A percentile compares a stretch with the other conserved stretches of the same genome.
Evolutionary conservation across 2,888 invertebrate genomes (phyloP).

Genomic region (Podabrus alpinus): DNA sequence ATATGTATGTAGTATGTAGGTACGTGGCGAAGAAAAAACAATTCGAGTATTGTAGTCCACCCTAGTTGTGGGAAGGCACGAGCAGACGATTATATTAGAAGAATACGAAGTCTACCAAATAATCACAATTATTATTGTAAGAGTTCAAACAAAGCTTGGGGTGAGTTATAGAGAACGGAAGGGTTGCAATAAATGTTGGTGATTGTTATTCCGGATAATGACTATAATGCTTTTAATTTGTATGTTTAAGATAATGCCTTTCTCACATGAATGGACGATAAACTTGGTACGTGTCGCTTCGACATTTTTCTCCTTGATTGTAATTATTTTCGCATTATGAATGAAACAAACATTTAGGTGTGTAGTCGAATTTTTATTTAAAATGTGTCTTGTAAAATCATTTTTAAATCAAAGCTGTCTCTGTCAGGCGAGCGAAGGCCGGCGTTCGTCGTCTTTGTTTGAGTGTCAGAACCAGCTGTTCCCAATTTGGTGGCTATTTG

Average conservation of each 20-base stretch:
- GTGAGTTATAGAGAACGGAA: constrained; percentile 26
- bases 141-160: constrained; percentile 29
- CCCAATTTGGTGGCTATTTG: constrained; percentile 54
- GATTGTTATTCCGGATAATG: constrained; percentile 29
- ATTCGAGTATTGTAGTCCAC: constrained; percentile 23
- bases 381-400: constrained; percentile 22
- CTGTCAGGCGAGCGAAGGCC: constrained; percentile 54
- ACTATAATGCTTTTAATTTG: constrained; percentile 27
- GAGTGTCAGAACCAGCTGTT: constrained; percentile 61
- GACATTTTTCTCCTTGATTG: background rate
- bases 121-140: constrained; percentile 33
- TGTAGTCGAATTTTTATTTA: constrained; percentile 23
- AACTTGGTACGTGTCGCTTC: background rate
- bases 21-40: constrained; percentile 31
- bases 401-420: constrained; percentile 45
- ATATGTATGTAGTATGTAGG: background rate
- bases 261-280: background rate
- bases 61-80: constrained; percentile 30
- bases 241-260: constrained; percentile 10
- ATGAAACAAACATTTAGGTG: constrained; percentile 17
- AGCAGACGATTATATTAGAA: constrained; percentile 26
- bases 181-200: constrained; percentile 28
- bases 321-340: constrained; percentile 6
- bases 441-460: constrained; percentile 54
- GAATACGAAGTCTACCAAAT: constrained; percentile 33